phyloP scores from a whole-genome alignment of 2,797 vertebrate genomes.

The Mus caroli region DNA sequence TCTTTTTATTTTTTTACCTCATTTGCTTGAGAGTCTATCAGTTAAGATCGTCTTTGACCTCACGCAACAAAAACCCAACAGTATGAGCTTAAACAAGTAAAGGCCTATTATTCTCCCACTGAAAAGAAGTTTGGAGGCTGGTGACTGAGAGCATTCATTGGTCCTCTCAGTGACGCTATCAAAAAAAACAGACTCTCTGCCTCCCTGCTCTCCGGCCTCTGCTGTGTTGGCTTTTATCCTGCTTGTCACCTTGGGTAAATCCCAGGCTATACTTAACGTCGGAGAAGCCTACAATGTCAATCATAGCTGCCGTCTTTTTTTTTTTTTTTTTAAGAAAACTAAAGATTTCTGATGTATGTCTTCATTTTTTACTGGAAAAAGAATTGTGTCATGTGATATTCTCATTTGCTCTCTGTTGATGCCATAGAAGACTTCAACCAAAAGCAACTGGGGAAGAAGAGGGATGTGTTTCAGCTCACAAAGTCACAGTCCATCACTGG shows the following conservation, averaged over 20 bases:
- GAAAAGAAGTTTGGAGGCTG: background rate
- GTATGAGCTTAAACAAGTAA: background rate
- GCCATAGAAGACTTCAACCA: background rate
- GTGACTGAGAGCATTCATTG: background rate
- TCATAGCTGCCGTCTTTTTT: background rate
- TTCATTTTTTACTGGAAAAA: conserved; percentile 6
- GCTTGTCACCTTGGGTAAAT: background rate
- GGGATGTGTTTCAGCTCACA: background rate
- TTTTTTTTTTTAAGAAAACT: background rate
- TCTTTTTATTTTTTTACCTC: conserved; percentile 31
- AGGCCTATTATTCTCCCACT: background rate
- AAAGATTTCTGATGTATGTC: background rate
- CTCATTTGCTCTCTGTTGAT: background rate
- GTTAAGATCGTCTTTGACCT: background rate
- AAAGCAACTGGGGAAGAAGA: background rate
- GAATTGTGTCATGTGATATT: background rate
- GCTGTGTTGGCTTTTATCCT: background rate
- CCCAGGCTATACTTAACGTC: background rate
- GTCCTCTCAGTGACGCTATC: background rate
- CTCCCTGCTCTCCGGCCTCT: background rate
- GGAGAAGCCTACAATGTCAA: background rate
- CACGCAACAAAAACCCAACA: background rate
- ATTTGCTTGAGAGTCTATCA: background rate
- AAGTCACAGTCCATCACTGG: background rate
- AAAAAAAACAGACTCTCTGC: background rate